Percentiles rank a stretch among this genome's conserved stretches.
Conservation (phyloP, 2,113 vertebrate genomes). For the Pholis gunnellus region DNA sequence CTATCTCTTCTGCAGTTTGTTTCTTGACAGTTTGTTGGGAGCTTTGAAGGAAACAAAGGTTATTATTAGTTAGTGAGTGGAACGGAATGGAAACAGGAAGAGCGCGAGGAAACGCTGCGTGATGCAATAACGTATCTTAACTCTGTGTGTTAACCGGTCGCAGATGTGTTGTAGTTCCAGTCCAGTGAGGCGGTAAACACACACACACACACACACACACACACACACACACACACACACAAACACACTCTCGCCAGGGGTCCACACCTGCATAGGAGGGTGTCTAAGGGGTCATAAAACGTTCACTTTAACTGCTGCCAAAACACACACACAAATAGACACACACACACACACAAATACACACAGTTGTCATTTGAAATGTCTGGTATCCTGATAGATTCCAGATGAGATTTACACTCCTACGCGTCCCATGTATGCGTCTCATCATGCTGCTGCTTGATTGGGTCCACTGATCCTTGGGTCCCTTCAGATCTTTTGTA, state of each 20-base stretch:
- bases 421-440: not conserved
- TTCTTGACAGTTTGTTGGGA: not conserved
- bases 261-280: slow-evolving; percentile 75
- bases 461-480: not conserved
- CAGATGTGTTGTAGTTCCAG: slow-evolving; percentile 78
- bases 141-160: slow-evolving; percentile 62
- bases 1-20: not conserved
- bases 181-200: slow-evolving; percentile 51
- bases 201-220: slow-evolving; percentile 21
- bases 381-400: not conserved
- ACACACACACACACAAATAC: not conserved
- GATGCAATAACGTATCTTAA: slow-evolving; percentile 60
- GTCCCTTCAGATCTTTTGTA: not conserved
- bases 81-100: slow-evolving; percentile 39
- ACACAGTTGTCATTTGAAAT: not conserved
- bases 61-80: slow-evolving; percentile 7
- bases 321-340: slow-evolving; percentile 1
- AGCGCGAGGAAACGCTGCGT: slow-evolving; percentile 32
- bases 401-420: slow-evolving; percentile 15
- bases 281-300: slow-evolving; percentile 61
- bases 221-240: slow-evolving; percentile 33
- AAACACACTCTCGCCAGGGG: not conserved
- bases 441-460: not conserved
- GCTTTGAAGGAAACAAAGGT: not conserved
- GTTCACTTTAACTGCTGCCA: slow-evolving; percentile 61